Conservation (phyloP, 2,888 invertebrate genomes). For the Rhingia rostrata region DNA sequence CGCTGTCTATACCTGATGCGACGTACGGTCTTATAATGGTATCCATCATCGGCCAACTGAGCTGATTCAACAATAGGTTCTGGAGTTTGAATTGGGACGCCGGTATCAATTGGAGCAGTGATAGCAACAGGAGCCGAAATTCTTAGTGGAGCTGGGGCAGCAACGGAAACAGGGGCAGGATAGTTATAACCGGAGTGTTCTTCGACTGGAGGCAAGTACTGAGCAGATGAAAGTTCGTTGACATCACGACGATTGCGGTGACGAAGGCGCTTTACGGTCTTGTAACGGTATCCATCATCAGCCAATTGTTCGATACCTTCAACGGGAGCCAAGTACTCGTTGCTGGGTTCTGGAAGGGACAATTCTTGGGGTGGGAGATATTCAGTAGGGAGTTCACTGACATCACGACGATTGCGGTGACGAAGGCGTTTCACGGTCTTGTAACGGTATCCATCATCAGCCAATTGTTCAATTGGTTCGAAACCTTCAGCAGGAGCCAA, state of each 20-base stretch:
- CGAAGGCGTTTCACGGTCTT: constrained; percentile 74
- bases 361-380: constrained; percentile 54
- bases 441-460: constrained; percentile 76
- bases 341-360: constrained; percentile 25
- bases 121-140: constrained; percentile 8
- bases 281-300: constrained; percentile 76
- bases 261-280: constrained; percentile 73
- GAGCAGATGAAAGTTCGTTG: constrained; percentile 55
- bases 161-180: constrained; percentile 25
- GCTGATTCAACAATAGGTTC: constrained; percentile 21
- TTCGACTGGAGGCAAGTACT: constrained; percentile 49
- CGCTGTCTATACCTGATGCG: constrained; percentile 72
- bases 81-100: constrained; percentile 29
- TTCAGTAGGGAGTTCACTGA: constrained; percentile 33
- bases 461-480: constrained; percentile 31
- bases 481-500: constrained; percentile 7
- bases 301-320: constrained; percentile 32
- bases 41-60: constrained; percentile 71
- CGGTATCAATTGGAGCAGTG: constrained; percentile 9
- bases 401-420: constrained; percentile 73
- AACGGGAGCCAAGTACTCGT: constrained; percentile 45
- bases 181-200: constrained; percentile 21
- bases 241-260: constrained; percentile 75
- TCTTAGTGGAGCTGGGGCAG: constrained; percentile 14
- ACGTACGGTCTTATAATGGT: constrained; percentile 74